Base-by-base conservation (phyloP, 2,113 vertebrate genomes). In the Triplophysa tibetana region DNA sequence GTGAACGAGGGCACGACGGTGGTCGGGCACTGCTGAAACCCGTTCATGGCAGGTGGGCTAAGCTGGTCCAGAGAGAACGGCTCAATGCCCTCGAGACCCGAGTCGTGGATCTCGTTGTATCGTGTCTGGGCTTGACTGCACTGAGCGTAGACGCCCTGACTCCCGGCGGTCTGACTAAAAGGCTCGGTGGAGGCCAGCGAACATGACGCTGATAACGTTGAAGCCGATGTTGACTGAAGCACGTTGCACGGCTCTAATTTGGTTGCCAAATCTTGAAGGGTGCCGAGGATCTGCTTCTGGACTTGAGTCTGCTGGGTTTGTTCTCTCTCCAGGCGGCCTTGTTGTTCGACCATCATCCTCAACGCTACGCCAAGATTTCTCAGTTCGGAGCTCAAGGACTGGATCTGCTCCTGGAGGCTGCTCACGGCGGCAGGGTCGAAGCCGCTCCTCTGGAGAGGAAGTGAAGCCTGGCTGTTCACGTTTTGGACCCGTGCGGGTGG, bases 281-380 rank as follows among this genome's bases (percentile, higher is more conserved):
- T 92, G 88, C 88, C 83, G 73, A 96, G 90, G 82, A 95, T 91
- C 87, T 96, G 94, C 76, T 92, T 94, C 88, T 95, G 95, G 82
- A 95, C 88, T 50, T 89, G 90, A 2, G 95, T 95, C 87, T 95
- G 94, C 70, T 94, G 93, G 4, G 80, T 86, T 85, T 95, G 94
- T 85, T 95, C 94, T 13, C 89, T 89, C 24, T 95, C 94, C 83
- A 94, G 83, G 8, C 75, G 82, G 66, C 89, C 86, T 67, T 95
- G 94, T 69, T 91, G 89, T 87, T 95, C 93, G 54, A 91, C 89
- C 72, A 95, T 86, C 10, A 83, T 29, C 0, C 93, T 92, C 80
- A 95, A 82, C 0, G 90, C 92, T 73, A 93, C 87, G 8, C 91
- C 90, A 80, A 96, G 87, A 70, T 87, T 91, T 78, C 89, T 92